phyloP scores from a whole-genome alignment of 2,888 invertebrate genomes.

The Agrotis exclamationis region DNA sequence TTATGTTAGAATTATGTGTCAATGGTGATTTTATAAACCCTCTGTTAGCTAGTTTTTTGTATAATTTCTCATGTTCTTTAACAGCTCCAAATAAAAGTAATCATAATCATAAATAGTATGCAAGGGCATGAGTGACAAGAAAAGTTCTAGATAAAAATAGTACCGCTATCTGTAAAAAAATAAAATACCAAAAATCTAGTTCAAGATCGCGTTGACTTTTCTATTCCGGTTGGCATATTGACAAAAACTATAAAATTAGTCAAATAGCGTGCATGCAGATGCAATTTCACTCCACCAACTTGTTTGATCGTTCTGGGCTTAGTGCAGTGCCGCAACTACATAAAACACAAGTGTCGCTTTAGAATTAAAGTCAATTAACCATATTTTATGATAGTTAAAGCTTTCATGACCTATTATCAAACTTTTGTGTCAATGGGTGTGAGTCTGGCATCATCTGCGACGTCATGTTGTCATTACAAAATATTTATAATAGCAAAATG shows the following conservation, averaged over 20 bases:
- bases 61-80: neutral
- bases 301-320: slow-evolving; percentile 55
- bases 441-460: slow-evolving; percentile 2
- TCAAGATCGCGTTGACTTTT: slow-evolving; percentile 51
- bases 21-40: no score
- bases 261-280: slow-evolving; percentile 59
- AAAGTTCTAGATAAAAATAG: slow-evolving; percentile 11
- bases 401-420: slow-evolving; percentile 19
- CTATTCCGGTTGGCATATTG: slow-evolving; percentile 64
- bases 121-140: neutral
- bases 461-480: slow-evolving; percentile 24
- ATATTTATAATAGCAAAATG: neutral
- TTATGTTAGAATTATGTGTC: no score
- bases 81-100: neutral
- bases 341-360: slow-evolving; percentile 47
- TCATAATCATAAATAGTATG: no score
- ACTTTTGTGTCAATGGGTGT: neutral
- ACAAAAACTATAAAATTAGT: slow-evolving; percentile 62
- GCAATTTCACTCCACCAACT: slow-evolving; percentile 57
- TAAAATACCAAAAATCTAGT: slow-evolving; percentile 36
- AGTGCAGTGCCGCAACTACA: slow-evolving; percentile 41
- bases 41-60: no score
- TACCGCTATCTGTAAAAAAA: slow-evolving; percentile 13
- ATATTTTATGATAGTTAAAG: slow-evolving; percentile 26
- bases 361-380: slow-evolving; percentile 25